A percentile compares a stretch with the other conserved stretches of the same genome.
Evolutionary conservation across 2,888 invertebrate species (phyloP).

Genomic region (Cosmia pyralina): DNA sequence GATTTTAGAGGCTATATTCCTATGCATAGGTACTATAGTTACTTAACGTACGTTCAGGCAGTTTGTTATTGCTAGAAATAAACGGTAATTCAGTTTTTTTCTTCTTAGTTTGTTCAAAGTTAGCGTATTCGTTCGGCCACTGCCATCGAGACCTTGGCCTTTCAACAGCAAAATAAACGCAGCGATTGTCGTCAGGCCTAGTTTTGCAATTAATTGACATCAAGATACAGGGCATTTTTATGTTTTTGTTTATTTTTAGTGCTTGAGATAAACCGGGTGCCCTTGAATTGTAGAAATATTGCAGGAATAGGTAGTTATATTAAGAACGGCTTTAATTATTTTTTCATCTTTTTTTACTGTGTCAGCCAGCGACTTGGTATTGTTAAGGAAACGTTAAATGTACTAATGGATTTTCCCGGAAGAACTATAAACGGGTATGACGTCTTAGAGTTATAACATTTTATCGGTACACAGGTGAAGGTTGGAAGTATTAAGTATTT

Average conservation of each 20-base stretch:
- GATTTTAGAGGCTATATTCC: background rate
- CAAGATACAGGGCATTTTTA: slow-evolving; percentile 23
- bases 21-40: background rate
- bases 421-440: slow-evolving; percentile 16
- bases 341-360: slow-evolving; percentile 21
- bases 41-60: background rate
- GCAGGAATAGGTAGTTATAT: slow-evolving; percentile 14
- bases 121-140: slow-evolving; percentile 21
- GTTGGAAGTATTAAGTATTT: background rate
- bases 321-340: slow-evolving; percentile 8
- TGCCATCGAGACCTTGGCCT: slow-evolving; percentile 59
- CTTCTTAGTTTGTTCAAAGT: slow-evolving; percentile 18
- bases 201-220: slow-evolving; percentile 49
- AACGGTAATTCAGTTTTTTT: slow-evolving; percentile 1
- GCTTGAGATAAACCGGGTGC: slow-evolving; percentile 4
- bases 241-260: slow-evolving; percentile 39
- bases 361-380: background rate
- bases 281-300: slow-evolving; percentile 43
- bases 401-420: slow-evolving; percentile 28
- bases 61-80: background rate
- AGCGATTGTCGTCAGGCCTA: slow-evolving; percentile 58
- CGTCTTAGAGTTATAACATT: slow-evolving; percentile 1
- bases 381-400: slow-evolving; percentile 27
- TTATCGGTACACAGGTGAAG: slow-evolving; percentile 1
- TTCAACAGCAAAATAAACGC: slow-evolving; percentile 37